A percentile compares a stretch with the other conserved stretches of the same genome.
Evolutionary conservation across 2,113 vertebrate genomes (phyloP).

Genomic region (Hippocampus barbouri): DNA sequence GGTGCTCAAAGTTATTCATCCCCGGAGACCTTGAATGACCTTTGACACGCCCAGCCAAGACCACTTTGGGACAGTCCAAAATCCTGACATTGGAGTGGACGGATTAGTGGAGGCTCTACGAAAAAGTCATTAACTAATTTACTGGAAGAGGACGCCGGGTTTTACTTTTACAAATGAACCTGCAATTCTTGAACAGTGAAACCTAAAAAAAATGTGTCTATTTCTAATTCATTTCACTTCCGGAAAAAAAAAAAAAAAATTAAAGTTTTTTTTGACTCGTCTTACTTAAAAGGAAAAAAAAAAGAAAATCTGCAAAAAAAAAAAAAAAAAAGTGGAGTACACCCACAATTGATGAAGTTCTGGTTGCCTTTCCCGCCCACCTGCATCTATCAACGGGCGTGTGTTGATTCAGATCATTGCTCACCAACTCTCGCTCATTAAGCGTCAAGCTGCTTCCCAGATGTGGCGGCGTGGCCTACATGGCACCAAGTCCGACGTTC

Average conservation of each 20-base stretch:
- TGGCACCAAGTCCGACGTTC: slow-evolving; percentile 9
- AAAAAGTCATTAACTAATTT: not conserved
- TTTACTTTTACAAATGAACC: not conserved
- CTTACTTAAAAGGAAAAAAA: too few species aligned
- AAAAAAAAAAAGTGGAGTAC: too few species aligned
- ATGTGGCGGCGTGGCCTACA: slow-evolving; percentile 13
- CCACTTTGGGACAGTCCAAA: slow-evolving; percentile 1
- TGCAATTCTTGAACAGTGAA: too few species aligned
- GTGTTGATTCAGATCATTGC: not conserved
- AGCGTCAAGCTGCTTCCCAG: slow-evolving; percentile 37
- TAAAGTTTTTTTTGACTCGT: too few species aligned
- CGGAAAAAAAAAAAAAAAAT: too few species aligned
- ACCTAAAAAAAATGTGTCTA: too few species aligned
- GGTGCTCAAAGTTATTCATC: slow-evolving; percentile 7
- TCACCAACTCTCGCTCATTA: slow-evolving; percentile 31
- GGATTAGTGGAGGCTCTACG: not conserved
- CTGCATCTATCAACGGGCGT: not conserved
- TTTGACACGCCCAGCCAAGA: not conserved
- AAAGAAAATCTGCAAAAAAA: too few species aligned
- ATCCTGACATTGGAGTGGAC: not conserved
- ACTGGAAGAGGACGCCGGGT: not conserved
- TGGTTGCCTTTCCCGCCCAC: not conserved
- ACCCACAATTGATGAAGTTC: too few species aligned
- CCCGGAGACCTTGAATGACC: slow-evolving; percentile 8
- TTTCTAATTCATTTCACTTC: too few species aligned